Evolutionary conservation across 92 coral and sea anemone species (phyloP).

Genomic region (Umimayanthus kanabou): DNA sequence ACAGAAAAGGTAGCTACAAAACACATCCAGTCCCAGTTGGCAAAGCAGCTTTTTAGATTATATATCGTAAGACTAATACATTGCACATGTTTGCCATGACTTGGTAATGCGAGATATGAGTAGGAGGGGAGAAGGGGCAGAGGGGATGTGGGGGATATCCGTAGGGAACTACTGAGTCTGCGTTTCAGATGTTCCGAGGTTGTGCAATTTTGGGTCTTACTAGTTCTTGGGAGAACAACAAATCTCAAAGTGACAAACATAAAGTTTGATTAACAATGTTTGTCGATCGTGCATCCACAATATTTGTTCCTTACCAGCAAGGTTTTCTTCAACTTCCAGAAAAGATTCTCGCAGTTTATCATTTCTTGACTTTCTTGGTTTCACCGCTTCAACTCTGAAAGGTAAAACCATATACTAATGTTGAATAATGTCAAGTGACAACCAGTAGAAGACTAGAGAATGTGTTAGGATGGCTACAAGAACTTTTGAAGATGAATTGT

Average conservation of each 20-base stretch:
- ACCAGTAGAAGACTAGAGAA: not conserved
- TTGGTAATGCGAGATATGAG: too few species aligned
- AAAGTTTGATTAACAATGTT: not conserved
- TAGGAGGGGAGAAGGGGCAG: not conserved
- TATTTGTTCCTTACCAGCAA: constrained; percentile 29
- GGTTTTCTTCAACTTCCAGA: constrained; percentile 59
- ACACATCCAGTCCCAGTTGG: not conserved
- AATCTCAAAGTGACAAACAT: not conserved
- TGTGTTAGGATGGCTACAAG: too few species aligned
- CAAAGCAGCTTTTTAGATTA: not conserved
- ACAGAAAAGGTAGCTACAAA: too few species aligned
- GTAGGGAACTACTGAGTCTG: not conserved
- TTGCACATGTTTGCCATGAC: not conserved
- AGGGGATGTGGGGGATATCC: not conserved
- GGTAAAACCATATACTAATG: not conserved
- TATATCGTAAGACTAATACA: not conserved
- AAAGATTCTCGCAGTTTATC: constrained; percentile 64
- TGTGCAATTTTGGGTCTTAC: too few species aligned
- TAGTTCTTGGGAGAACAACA: too few species aligned
- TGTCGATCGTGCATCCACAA: not conserved
- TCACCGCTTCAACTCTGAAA: constrained; percentile 46
- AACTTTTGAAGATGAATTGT: too few species aligned
- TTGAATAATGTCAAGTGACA: not conserved
- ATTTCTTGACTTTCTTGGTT: constrained; percentile 46
- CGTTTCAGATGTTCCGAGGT: too few species aligned